Evolutionary conservation across 2,797 vertebrate genomes (phyloP).

Genomic region (Sebastes baramenuke): DNA sequence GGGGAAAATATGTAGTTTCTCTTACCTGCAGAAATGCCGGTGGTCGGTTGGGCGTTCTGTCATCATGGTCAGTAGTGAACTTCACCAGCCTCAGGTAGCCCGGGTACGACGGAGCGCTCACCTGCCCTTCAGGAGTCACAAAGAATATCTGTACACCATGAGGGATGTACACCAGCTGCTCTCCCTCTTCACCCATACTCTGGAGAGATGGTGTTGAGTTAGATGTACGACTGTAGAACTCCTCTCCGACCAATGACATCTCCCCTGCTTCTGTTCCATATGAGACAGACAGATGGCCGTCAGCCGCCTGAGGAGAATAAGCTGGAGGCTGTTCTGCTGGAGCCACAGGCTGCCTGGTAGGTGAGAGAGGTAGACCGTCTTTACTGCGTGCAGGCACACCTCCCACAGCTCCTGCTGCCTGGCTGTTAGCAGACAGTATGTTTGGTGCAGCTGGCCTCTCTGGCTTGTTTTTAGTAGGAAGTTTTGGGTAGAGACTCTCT

Average conservation of each 20-base stretch:
- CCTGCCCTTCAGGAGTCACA: conserved; percentile 93
- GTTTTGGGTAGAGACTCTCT: conserved; percentile 82
- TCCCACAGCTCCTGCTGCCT: conserved; percentile 55
- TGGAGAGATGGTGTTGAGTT: conserved; percentile 84
- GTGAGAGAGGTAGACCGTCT: conserved; percentile 41
- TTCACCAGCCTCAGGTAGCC: conserved; percentile 94
- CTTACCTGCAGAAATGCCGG: conserved; percentile 96
- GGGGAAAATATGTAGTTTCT: not conserved
- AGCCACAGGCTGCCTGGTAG: conserved; percentile 35
- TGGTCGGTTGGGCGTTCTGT: conserved; percentile 81
- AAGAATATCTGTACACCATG: conserved; percentile 97
- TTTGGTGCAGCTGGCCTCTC: conserved; percentile 74
- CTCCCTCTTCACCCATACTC: conserved; percentile 89
- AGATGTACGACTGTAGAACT: conserved; percentile 86
- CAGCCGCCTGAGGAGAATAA: conserved; percentile 90
- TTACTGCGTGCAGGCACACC: conserved; percentile 17
- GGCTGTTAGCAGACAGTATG: conserved; percentile 32
- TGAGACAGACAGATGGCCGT: conserved; percentile 93
- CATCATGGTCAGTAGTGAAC: conserved; percentile 86
- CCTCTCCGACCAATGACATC: conserved; percentile 87
- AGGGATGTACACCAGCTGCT: conserved; percentile 91
- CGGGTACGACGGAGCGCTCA: conserved; percentile 96
- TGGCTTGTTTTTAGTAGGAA: conserved; percentile 81
- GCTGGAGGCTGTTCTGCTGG: conserved; percentile 88
- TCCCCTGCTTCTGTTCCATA: conserved; percentile 93